phyloP scores from a whole-genome alignment of 1,140 invertebrate species.

The Ephestia elutella region DNA sequence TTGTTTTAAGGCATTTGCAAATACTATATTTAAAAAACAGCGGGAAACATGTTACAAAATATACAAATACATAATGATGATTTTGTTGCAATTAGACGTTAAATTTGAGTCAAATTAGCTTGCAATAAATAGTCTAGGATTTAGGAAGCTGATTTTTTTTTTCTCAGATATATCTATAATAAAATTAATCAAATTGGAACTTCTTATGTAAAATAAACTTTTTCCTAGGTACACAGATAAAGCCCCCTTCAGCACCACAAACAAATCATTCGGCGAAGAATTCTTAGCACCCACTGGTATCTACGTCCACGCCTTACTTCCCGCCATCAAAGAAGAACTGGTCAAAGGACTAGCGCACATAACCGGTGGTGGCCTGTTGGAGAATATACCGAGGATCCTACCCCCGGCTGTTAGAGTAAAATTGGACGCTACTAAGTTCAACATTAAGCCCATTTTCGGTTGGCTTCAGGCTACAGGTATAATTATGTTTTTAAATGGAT shows the following conservation, averaged over 20 bases:
- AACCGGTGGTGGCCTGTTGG: conserved; percentile 92
- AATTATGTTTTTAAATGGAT: conserved; percentile 27
- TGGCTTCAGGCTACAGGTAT: conserved; percentile 79
- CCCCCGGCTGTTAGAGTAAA: conserved; percentile 78
- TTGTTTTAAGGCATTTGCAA: no score
- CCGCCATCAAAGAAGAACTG: conserved; percentile 81
- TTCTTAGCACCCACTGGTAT: conserved; percentile 92
- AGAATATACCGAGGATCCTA: conserved; percentile 91
- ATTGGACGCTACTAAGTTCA: conserved; percentile 84
- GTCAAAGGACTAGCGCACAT: conserved; percentile 96
- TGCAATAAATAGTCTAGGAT: no score
- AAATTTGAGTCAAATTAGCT: no score
- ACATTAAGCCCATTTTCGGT: conserved; percentile 80
- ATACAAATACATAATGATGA: background rate
- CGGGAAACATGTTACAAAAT: no score
- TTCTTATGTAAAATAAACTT: no score
- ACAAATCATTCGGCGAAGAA: conserved; percentile 82
- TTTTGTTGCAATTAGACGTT: no score
- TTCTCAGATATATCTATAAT: no score
- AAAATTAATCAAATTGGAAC: no score
- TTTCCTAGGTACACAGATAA: conserved; percentile 76
- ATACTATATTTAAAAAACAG: no score
- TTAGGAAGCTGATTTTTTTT: no score
- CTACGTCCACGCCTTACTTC: conserved; percentile 87
- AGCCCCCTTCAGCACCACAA: conserved; percentile 82